Evolutionary conservation across 2,113 vertebrate genomes (phyloP).

Genomic region (Bagarius yarrelli): DNA sequence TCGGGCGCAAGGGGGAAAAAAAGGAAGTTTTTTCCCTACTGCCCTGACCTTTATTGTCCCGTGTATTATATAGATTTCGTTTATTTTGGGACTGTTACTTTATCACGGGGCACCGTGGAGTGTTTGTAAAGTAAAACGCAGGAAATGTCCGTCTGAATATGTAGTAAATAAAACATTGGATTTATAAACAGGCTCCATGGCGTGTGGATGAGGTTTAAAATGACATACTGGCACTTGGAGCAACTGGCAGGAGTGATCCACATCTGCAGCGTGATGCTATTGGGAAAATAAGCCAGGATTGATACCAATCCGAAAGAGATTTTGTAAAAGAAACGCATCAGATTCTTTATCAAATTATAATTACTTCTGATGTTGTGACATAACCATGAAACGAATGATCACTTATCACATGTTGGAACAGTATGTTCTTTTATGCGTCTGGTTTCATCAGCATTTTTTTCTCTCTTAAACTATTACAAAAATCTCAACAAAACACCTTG

Average conservation of each 20-base stretch:
- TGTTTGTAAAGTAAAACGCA: neutral
- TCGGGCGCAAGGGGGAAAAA: neutral
- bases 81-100: neutral
- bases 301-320: neutral
- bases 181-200: neutral
- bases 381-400: neutral
- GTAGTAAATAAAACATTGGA: neutral
- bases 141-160: neutral
- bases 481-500: neutral
- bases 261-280: no score
- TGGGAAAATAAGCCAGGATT: no score
- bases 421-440: neutral
- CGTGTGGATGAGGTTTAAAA: neutral
- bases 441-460: neutral
- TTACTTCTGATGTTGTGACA: neutral
- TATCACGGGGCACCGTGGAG: neutral
- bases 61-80: neutral
- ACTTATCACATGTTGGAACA: neutral
- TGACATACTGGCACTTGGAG: no score
- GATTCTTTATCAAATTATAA: neutral
- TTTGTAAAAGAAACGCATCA: neutral
- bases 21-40: neutral
- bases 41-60: constrained; percentile 11
- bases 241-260: no score
- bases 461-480: neutral